Percentiles rank a stretch among this genome's conserved stretches.
Conservation (phyloP, 2,797 vertebrate species). For the Hybognathus amarus region DNA sequence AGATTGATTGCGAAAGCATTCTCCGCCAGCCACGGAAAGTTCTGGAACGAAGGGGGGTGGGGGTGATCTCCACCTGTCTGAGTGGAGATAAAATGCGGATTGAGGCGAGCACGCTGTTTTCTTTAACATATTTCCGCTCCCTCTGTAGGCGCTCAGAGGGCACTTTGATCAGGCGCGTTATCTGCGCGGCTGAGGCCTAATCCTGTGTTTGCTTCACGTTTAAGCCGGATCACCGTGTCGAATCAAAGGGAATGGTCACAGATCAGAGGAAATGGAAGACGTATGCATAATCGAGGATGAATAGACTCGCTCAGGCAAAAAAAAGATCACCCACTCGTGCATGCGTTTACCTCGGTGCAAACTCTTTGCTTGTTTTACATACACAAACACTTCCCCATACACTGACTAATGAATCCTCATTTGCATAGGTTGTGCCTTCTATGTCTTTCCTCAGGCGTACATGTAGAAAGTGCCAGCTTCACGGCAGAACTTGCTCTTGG, state of each 20-base stretch:
- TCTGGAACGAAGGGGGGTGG: conserved; percentile 73
- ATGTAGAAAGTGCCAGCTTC: conserved; percentile 52
- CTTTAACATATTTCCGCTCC: conserved; percentile 77
- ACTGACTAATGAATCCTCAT: conserved; percentile 54
- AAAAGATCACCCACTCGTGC: conserved; percentile 43
- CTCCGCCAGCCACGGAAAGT: conserved; percentile 69
- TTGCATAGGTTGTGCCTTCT: conserved; percentile 57
- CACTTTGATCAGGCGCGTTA: conserved; percentile 83
- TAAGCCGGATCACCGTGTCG: conserved; percentile 79
- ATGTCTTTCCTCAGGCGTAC: conserved; percentile 49
- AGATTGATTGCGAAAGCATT: conserved; percentile 70
- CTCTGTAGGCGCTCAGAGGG: conserved; percentile 72
- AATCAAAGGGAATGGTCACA: conserved; percentile 80
- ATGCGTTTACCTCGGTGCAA: conserved; percentile 52
- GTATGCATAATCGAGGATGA: conserved; percentile 49
- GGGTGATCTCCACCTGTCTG: conserved; percentile 70
- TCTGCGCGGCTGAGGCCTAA: conserved; percentile 80
- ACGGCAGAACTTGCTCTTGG: conserved; percentile 54
- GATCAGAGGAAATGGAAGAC: conserved; percentile 70
- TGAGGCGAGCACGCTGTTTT: conserved; percentile 63
- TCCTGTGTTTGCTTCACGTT: conserved; percentile 81
- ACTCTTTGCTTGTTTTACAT: conserved; percentile 52
- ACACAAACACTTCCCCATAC: conserved; percentile 50
- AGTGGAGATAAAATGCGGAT: conserved; percentile 64
- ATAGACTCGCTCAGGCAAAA: conserved; percentile 44